phyloP scores from a whole-genome alignment of 2,113 vertebrate genomes.

The Coturnix japonica region DNA sequence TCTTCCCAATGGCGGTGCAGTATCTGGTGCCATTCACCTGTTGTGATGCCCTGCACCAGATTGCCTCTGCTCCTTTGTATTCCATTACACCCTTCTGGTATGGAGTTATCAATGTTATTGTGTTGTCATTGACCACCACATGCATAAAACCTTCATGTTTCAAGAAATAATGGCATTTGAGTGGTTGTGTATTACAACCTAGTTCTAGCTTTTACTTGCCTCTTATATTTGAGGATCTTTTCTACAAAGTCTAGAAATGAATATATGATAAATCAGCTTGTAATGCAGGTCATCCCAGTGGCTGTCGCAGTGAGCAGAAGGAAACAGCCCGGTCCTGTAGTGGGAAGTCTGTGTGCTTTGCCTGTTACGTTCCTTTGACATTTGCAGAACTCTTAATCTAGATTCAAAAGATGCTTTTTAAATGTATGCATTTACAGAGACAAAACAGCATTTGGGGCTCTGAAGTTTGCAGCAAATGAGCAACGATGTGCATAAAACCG shows the following conservation, averaged over 20 bases:
- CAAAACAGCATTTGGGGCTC: neutral
- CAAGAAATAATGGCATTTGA: neutral
- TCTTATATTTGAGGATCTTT: neutral
- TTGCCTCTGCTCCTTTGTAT: neutral
- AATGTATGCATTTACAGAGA: neutral
- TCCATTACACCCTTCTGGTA: neutral
- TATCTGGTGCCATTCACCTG: neutral
- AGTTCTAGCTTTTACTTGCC: neutral
- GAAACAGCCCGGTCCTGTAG: neutral
- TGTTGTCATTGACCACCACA: neutral
- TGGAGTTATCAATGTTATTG: neutral
- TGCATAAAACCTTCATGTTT: neutral
- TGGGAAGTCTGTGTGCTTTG: neutral
- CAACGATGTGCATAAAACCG: fast-evolving
- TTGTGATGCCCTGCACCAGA: neutral
- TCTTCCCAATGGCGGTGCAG: neutral
- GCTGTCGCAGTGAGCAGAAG: neutral
- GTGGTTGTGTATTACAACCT: neutral
- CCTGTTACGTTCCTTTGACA: neutral
- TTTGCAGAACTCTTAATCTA: neutral
- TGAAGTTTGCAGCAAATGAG: neutral
- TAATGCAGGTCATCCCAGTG: neutral
- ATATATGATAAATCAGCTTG: neutral
- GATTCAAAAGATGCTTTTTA: neutral
- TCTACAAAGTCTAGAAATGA: neutral